Percentiles rank a stretch among this genome's conserved stretches.
These are phyloP conservation scores for Morpho helenor DNA, from an alignment of 2,888 invertebrate genomes.

Conservation along the genomic window DNA sequence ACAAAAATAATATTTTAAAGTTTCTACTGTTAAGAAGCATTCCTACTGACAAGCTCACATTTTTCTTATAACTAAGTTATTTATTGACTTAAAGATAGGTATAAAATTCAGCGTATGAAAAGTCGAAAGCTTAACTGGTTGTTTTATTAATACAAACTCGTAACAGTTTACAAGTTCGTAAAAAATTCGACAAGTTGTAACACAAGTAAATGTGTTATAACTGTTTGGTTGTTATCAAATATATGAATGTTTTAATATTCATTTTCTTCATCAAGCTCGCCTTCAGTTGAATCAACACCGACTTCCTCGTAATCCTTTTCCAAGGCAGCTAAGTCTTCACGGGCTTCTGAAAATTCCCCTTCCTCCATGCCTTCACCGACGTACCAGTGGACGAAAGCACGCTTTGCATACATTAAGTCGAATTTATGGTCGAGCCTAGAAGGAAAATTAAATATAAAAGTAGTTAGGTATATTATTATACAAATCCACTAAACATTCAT, in stretches of 20 bases:
- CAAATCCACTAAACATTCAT: no score
- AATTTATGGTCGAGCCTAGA: constrained; percentile 94
- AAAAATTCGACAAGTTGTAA: constrained; percentile 27
- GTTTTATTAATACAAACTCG: no score
- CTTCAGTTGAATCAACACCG: constrained; percentile 86
- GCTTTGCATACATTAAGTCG: constrained; percentile 97
- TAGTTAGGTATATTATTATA: no score
- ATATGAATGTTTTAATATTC: constrained; percentile 76
- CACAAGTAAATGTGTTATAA: constrained; percentile 15
- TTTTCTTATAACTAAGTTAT: constrained; percentile 33
- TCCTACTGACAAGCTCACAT: constrained; percentile 35
- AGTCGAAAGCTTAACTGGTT: not conserved
- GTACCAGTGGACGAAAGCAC: constrained; percentile 98
- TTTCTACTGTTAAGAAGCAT: constrained; percentile 46
- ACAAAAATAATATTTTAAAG: constrained; percentile 42
- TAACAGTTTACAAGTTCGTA: constrained; percentile 3
- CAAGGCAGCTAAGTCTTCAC: constrained; percentile 90
- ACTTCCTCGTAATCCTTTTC: constrained; percentile 91
- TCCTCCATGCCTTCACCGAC: constrained; percentile 94
- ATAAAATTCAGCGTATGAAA: constrained; percentile 17
- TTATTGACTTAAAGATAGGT: constrained; percentile 24
- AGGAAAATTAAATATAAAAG: constrained; percentile 5
- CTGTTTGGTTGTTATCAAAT: not conserved
- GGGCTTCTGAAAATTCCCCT: constrained; percentile 91
- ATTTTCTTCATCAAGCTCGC: constrained; percentile 83